These are phyloP conservation scores for Adelphocoris suturalis DNA, from an alignment of 2,888 invertebrate genomes.

Conservation along the genomic window DNA sequence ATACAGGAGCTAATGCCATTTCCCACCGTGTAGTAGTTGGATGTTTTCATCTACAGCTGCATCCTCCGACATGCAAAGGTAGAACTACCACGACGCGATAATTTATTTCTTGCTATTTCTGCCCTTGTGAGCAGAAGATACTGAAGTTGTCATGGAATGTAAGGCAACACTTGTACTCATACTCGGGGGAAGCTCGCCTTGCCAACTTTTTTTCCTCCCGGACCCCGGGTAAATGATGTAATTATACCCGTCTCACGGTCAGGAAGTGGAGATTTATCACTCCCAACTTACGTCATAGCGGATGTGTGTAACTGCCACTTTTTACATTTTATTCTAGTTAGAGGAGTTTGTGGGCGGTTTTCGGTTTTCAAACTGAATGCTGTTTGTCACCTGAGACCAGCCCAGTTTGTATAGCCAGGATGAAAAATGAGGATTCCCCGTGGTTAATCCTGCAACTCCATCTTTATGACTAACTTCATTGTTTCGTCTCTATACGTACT, in stretches of 20 bases:
- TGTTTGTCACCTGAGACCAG: neutral
- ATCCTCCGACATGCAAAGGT: neutral
- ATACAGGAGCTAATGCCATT: too few species aligned
- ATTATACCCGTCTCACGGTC: slow-evolving; percentile 25
- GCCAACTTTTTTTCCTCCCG: neutral
- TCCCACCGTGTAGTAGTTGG: neutral
- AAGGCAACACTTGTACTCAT: slow-evolving; percentile 17
- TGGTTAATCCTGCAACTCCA: too few species aligned
- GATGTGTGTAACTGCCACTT: slow-evolving; percentile 22
- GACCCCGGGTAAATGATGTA: slow-evolving; percentile 3
- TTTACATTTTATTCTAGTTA: slow-evolving; percentile 16
- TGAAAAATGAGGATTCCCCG: too few species aligned
- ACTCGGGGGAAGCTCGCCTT: neutral
- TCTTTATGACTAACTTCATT: too few species aligned
- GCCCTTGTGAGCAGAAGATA: neutral
- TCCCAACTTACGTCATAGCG: slow-evolving; percentile 9
- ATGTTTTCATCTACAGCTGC: neutral
- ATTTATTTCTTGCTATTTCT: slow-evolving; percentile 9
- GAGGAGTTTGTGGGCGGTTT: neutral
- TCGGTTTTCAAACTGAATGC: neutral
- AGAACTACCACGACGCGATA: neutral
- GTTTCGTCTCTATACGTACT: too few species aligned
- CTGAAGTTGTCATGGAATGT: neutral
- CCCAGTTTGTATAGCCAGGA: too few species aligned
- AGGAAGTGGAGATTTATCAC: slow-evolving; percentile 17